Evolutionary conservation across 2,113 vertebrate species (phyloP).

Genomic region (Salvator merianae): DNA sequence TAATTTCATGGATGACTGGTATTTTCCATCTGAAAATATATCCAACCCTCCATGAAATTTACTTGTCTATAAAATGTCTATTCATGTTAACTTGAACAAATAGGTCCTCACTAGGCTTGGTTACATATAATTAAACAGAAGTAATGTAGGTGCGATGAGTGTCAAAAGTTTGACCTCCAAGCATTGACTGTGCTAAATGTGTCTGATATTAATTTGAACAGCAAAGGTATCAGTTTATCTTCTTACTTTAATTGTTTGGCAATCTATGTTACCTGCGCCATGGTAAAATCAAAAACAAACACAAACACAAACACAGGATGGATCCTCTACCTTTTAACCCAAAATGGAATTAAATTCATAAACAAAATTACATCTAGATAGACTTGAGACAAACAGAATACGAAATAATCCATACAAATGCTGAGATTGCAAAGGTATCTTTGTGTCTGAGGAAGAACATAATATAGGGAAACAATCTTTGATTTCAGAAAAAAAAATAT

Average conservation of each 20-base stretch:
- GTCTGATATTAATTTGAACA: background rate
- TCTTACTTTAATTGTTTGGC: conserved; percentile 20
- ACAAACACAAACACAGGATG: background rate
- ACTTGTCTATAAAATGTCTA: conserved; percentile 68
- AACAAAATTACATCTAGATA: background rate
- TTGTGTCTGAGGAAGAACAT: background rate
- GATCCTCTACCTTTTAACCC: background rate
- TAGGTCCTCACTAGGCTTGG: conserved; percentile 44
- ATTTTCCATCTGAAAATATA: conserved; percentile 67
- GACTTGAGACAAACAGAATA: background rate
- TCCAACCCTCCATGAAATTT: conserved; percentile 63
- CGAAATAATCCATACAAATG: background rate
- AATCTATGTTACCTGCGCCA: conserved; percentile 23
- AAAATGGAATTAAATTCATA: background rate
- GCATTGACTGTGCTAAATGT: background rate
- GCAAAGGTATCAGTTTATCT: background rate
- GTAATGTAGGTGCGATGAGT: conserved; percentile 47
- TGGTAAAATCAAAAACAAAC: too few relatives aligned
- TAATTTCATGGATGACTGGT: conserved; percentile 70
- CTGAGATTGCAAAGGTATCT: background rate
- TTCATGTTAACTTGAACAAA: conserved; percentile 66
- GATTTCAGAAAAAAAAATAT: background rate
- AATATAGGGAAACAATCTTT: background rate
- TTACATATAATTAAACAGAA: conserved; percentile 65
- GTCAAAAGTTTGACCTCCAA: conserved; percentile 42